Evolutionary conservation across 2,797 vertebrate species (phyloP).

Genomic region (Peromyscus attwateri): DNA sequence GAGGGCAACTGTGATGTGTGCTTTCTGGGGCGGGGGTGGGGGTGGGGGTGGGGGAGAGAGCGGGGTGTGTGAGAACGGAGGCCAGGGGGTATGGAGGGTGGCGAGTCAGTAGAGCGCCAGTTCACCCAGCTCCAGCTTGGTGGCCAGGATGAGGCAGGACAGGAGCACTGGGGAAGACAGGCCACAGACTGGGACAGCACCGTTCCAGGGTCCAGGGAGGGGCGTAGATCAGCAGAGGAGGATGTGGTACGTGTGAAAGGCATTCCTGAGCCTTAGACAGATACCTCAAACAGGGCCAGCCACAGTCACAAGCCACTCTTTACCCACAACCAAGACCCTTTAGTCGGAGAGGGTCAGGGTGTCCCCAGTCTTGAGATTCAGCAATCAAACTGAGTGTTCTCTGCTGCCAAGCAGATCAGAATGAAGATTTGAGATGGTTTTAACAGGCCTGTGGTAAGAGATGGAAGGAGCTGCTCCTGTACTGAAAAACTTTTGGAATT

Average conservation of each 20-base stretch:
- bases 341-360: background rate
- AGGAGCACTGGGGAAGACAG: background rate
- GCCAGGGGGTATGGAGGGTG: background rate
- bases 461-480: background rate
- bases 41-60: too few relatives aligned
- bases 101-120: background rate
- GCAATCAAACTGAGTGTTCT: background rate
- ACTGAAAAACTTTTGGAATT: background rate
- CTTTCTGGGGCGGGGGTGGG: too few relatives aligned
- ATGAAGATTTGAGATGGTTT: background rate
- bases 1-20: too few relatives aligned
- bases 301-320: background rate
- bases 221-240: too few relatives aligned
- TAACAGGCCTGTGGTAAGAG: rapidly evolving
- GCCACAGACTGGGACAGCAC: background rate
- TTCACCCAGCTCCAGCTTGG: background rate
- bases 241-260: rapidly evolving
- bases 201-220: background rate
- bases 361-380: background rate
- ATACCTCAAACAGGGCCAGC: too few relatives aligned
- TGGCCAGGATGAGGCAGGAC: background rate
- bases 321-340: too few relatives aligned
- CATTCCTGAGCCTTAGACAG: background rate
- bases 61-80: background rate
- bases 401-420: background rate